A percentile compares a stretch with the other conserved stretches of the same genome.
These are phyloP conservation scores for Priocnemis perturbator DNA, from an alignment of 2,888 invertebrate species.

Conservation along the genomic window DNA sequence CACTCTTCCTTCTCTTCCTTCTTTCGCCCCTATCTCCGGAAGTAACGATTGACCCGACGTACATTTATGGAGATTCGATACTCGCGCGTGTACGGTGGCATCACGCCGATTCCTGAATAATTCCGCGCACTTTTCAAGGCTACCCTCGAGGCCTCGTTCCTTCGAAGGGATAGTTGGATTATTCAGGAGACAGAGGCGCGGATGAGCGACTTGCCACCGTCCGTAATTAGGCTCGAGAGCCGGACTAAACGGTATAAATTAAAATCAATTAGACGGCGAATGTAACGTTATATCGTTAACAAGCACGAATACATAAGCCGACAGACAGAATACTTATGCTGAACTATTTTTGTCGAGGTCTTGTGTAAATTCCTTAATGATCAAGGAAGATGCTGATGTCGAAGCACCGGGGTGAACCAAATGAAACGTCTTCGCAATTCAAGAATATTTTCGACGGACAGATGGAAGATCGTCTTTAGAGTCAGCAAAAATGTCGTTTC, in stretches of 20 bases:
- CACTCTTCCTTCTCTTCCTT: neutral
- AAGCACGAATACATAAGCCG: too few species aligned
- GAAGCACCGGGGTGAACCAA: too few species aligned
- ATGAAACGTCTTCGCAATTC: too few species aligned
- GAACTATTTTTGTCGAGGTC: too few species aligned
- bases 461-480: too few species aligned
- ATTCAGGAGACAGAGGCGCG: conserved; percentile 23
- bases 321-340: too few species aligned
- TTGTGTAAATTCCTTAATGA: too few species aligned
- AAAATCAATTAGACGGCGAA: conserved; percentile 41
- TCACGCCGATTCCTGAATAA: conserved; percentile 28
- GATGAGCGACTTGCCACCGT: neutral
- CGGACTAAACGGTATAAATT: conserved; percentile 44
- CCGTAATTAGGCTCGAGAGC: conserved; percentile 28
- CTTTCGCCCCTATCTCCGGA: neutral
- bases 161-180: conserved; percentile 33
- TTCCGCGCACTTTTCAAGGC: conserved; percentile 18
- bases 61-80: conserved; percentile 29
- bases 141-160: neutral
- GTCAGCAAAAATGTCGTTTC: too few species aligned
- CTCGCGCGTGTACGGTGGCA: neutral
- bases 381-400: too few species aligned
- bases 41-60: neutral
- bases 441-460: too few species aligned
- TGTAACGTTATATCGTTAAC: too few species aligned